Evolutionary conservation across 2,113 vertebrate species (phyloP).

Genomic region (Crotalus tigris): DNA sequence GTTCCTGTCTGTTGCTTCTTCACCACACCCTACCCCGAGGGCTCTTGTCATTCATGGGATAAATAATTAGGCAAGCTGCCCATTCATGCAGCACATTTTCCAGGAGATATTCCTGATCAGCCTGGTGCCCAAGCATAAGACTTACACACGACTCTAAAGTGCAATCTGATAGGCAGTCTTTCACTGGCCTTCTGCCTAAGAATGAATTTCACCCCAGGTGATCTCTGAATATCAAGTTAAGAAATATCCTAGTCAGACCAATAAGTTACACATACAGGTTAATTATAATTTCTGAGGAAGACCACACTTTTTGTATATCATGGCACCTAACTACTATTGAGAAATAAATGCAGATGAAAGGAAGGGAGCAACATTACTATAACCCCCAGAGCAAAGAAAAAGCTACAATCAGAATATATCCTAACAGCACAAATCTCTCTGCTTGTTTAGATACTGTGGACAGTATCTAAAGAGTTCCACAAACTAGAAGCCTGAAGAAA

Average conservation of each 20-base stretch:
- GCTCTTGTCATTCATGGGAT: conserved; percentile 22
- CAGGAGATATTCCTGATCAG: neutral
- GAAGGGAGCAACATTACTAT: neutral
- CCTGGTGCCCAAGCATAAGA: neutral
- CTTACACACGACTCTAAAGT: neutral
- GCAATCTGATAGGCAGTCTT: neutral
- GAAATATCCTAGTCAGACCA: neutral
- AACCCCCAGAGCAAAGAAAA: neutral
- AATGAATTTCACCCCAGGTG: conserved; percentile 18
- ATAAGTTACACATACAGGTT: neutral
- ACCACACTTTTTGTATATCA: neutral
- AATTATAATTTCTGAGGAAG: neutral
- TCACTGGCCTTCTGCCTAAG: conserved; percentile 7
- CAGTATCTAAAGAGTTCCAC: neutral
- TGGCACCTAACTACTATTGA: neutral
- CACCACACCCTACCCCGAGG: conserved; percentile 1
- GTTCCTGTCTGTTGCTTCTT: conserved; percentile 13
- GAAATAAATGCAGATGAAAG: neutral
- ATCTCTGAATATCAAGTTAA: conserved; percentile 9
- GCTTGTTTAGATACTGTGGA: neutral
- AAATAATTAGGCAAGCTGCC: conserved; percentile 23
- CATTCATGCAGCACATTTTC: conserved; percentile 7
- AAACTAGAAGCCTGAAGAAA: neutral
- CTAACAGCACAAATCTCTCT: neutral
- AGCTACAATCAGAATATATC: neutral